Percentiles rank a stretch among this genome's conserved stretches.
These are phyloP conservation scores for Sorex maritimensis DNA, from an alignment of 2,797 vertebrate species.

Conservation along the genomic window DNA sequence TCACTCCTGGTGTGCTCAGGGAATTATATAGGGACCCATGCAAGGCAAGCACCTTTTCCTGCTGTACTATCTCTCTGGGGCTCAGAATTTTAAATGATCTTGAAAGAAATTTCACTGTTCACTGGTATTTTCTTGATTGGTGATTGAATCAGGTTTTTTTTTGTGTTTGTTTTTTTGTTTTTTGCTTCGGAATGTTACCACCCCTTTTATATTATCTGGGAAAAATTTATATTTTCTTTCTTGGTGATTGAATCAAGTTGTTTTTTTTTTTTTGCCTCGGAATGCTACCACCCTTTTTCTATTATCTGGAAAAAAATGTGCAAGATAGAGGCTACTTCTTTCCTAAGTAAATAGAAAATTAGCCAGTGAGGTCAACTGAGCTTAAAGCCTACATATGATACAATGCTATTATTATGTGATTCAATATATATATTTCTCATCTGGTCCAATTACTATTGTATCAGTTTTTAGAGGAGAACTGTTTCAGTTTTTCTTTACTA, in stretches of 20 bases:
- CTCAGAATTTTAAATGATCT: conserved; percentile 40
- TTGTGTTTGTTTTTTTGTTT: not conserved
- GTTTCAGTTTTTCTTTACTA: no score
- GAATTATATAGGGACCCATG: no score
- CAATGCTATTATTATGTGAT: no score
- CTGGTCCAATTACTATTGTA: no score
- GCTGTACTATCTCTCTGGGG: no score
- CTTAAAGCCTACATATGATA: not conserved
- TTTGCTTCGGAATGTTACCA: not conserved
- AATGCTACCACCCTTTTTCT: not conserved
- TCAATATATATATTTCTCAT: no score
- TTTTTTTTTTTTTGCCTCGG: not conserved
- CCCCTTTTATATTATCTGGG: conserved; percentile 25
- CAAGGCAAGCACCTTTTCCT: no score
- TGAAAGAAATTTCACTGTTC: conserved; percentile 30
- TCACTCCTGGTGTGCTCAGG: no score
- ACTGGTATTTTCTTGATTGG: not conserved
- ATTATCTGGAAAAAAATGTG: conserved; percentile 27
- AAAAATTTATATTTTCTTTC: conserved; percentile 33
- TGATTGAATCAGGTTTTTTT: not conserved
- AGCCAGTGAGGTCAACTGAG: not conserved
- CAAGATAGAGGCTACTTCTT: conserved; percentile 1
- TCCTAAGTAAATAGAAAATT: conserved; percentile 4
- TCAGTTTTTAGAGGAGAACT: no score
- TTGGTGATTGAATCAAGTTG: not conserved